A percentile compares a stretch with the other conserved stretches of the same genome.
phyloP scores from a whole-genome alignment of 92 coral and sea anemone genomes.

The Porites cylindrica region DNA sequence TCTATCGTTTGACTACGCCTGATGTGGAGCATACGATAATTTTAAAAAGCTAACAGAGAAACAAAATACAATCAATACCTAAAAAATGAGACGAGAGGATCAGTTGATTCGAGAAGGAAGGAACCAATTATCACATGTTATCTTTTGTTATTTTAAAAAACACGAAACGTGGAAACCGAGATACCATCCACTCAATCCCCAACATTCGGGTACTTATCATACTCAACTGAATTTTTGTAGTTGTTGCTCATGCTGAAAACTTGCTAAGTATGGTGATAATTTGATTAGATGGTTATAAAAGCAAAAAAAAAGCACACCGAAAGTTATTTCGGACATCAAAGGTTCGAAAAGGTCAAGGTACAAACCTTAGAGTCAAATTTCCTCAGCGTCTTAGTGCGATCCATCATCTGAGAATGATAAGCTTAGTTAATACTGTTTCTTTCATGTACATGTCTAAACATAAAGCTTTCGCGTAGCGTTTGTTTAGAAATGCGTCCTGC shows the following conservation, averaged over 20 bases:
- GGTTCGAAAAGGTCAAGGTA: not conserved
- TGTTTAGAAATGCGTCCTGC: slow-evolving; percentile 12
- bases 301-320: not conserved
- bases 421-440: not conserved
- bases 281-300: not conserved
- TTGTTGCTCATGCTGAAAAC: not conserved
- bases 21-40: no score
- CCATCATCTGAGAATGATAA: not conserved
- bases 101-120: not conserved
- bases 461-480: not conserved
- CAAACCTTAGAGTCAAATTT: slow-evolving; percentile 24
- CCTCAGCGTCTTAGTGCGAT: slow-evolving; percentile 2
- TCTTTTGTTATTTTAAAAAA: not conserved
- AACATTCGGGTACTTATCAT: not conserved
- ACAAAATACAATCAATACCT: no score
- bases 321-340: not conserved
- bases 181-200: not conserved
- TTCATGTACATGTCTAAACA: not conserved
- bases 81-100: no score
- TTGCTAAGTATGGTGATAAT: not conserved
- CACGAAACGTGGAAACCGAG: not conserved
- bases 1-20: no score
- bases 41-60: no score
- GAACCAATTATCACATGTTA: not conserved
- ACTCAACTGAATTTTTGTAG: not conserved